Conservation (phyloP, 1,140 invertebrate species). For the Scylla paramamosain region DNA sequence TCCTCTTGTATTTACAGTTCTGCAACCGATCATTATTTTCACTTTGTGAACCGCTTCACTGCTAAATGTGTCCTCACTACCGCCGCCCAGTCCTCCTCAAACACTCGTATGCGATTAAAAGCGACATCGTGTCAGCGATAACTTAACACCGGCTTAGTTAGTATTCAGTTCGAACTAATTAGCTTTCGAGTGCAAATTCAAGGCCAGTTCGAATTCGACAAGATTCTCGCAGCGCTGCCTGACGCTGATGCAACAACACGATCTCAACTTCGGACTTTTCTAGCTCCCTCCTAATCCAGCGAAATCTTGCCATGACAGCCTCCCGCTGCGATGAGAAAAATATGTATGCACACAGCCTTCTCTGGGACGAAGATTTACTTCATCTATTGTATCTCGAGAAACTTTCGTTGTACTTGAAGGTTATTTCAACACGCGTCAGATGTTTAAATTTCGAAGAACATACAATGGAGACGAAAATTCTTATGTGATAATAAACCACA, state of each 20-base stretch:
- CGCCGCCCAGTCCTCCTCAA: background rate
- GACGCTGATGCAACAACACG: background rate
- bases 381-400: background rate
- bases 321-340: background rate
- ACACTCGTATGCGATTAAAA: background rate
- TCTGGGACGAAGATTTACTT: background rate
- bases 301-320: background rate
- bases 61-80: background rate
- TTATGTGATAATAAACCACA: background rate
- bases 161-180: conserved; percentile 23
- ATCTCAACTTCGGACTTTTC: background rate
- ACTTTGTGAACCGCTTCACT: background rate
- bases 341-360: background rate
- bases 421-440: too few relatives aligned
- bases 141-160: background rate
- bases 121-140: background rate
- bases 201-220: background rate
- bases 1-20: too few relatives aligned
- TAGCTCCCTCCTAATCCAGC: background rate
- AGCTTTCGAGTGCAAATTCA: conserved; percentile 13
- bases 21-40: too few relatives aligned
- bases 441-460: too few relatives aligned
- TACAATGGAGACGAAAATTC: too few relatives aligned
- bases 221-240: background rate
- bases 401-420: too few relatives aligned